Evolutionary conservation across 2,797 vertebrate genomes (phyloP).

Genomic region (Acrossocheilus fasciatus): DNA sequence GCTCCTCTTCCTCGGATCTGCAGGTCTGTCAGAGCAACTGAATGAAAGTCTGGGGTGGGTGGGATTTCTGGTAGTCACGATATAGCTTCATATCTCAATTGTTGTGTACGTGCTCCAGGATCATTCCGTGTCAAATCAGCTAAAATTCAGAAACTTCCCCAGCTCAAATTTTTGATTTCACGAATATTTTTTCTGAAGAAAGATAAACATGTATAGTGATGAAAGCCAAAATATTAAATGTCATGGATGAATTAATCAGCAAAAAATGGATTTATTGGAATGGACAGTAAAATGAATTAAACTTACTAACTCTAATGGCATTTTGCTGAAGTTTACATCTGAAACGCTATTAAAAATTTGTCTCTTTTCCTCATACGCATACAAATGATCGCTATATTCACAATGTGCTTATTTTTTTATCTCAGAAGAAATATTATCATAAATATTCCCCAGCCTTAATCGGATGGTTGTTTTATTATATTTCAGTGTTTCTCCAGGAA

Average conservation of each 20-base stretch:
- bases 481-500: not conserved
- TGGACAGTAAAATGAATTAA: too few species aligned
- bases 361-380: not conserved
- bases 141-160: too few species aligned
- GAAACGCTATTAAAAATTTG: not conserved
- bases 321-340: not conserved
- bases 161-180: too few species aligned
- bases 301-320: too few species aligned
- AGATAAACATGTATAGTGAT: too few species aligned
- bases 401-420: not conserved
- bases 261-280: too few species aligned
- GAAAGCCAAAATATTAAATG: too few species aligned
- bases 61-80: not conserved
- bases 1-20: constrained; percentile 92
- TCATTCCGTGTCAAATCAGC: too few species aligned
- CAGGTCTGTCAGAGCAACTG: constrained; percentile 77
- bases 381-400: not conserved
- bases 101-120: not conserved
- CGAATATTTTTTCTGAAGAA: too few species aligned
- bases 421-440: not conserved
- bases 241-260: too few species aligned
- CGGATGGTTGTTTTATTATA: not conserved
- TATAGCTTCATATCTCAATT: not conserved
- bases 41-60: not conserved
- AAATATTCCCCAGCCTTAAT: not conserved